phyloP scores from a whole-genome alignment of 2,888 invertebrate species.

The Andrena haemorrhoa region DNA sequence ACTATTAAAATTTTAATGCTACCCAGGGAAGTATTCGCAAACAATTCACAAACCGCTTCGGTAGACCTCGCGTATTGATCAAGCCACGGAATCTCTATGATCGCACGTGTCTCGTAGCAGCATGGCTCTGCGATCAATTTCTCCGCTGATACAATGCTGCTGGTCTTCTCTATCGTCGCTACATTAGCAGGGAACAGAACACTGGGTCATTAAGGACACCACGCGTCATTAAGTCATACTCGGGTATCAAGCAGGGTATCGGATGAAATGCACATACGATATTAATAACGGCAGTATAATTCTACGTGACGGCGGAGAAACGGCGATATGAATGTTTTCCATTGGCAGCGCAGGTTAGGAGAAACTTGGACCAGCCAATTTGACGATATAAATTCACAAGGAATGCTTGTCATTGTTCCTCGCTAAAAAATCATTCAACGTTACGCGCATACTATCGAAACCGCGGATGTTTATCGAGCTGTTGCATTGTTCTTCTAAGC shows the following conservation, averaged over 20 bases:
- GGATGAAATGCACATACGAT: conserved; percentile 44
- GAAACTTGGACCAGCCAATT: neutral
- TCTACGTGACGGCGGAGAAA: conserved; percentile 10
- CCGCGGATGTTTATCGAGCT: too few relatives aligned
- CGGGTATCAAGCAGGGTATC: conserved; percentile 42
- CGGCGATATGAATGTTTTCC: neutral
- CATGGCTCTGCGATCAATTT: conserved; percentile 59
- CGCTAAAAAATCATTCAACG: too few relatives aligned
- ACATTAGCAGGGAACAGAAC: conserved; percentile 61
- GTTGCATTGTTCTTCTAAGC: too few relatives aligned
- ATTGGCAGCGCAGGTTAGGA: too few relatives aligned
- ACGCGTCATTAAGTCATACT: conserved; percentile 63
- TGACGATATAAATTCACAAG: neutral
- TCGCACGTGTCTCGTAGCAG: conserved; percentile 37
- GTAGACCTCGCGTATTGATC: conserved; percentile 6
- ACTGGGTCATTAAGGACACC: conserved; percentile 62
- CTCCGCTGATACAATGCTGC: conserved; percentile 40
- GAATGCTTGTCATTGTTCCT: neutral
- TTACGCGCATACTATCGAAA: too few relatives aligned
- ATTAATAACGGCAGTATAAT: conserved; percentile 59
- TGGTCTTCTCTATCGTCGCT: conserved; percentile 52
- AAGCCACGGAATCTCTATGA: conserved; percentile 21
- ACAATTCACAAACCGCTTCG: neutral
- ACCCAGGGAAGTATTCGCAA: too few relatives aligned
- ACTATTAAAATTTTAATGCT: too few relatives aligned